Base-by-base conservation (phyloP, 2,113 vertebrate species). In the Calcarius ornatus region DNA sequence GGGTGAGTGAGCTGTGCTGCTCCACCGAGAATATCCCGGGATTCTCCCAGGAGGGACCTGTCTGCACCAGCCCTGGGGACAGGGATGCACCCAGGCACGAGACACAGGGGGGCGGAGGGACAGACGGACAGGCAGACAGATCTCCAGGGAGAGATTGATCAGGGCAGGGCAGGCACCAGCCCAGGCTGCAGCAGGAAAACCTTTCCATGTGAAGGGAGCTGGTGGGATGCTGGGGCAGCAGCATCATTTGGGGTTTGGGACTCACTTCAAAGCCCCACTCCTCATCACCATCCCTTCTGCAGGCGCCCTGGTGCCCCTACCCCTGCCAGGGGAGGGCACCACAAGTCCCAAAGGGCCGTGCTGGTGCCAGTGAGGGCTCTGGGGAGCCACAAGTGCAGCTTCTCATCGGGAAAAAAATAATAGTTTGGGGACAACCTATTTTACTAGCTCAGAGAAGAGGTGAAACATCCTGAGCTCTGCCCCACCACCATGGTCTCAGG, bases 311-410 rank as follows among this genome's bases (percentile, higher is more conserved):
- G 33, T 31, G 33, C 6, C 2, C 3, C 38, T 3, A 4, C 2
- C 12, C 31, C 22, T 11, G 10, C 37, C 16, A 4, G 65, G 48
- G n/a, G 12, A 33, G n/a, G 71, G 28, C 82, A 21, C n/a, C 37
- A 7, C 0, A 2, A 28, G 11, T 64, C 61, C 61, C 19, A 10
- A 7, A 9, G 3, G 37, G 47, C 47, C 5, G 0, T 6, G 30
- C 70, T 15, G 57, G 56, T 53, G 57, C 30, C 1, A 2, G 9
- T 4, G 4, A 15, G 51, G 33, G 59, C 37, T 54, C 63, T 2
- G 1, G n/a, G 68, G 21, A 76, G 43, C 48, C 21, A 15, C 1
- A 2, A 21, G 28, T 0, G 3, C 9, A 20, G 57, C 40, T 76
- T 16, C 57, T 60, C 14, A 17, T 0, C 27, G 6, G 12, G 8